phyloP scores from a whole-genome alignment of 2,797 vertebrate genomes.

The Urocyon cinereoargenteus region DNA sequence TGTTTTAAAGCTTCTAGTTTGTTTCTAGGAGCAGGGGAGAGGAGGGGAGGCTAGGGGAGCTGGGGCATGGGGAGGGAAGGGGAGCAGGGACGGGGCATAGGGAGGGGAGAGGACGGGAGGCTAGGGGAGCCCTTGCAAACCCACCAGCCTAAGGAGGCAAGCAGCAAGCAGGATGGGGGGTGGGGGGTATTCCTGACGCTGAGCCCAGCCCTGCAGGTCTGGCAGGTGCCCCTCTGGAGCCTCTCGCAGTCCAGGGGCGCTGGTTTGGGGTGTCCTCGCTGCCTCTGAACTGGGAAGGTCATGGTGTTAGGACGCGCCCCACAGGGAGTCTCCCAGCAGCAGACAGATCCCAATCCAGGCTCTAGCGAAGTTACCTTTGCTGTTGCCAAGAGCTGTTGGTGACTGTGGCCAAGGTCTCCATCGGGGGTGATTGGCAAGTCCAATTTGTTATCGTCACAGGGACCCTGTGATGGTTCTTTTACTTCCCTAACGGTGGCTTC shows the following conservation, averaged over 20 bases:
- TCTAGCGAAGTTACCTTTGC: neutral
- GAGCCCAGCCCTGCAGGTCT: neutral
- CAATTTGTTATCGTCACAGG: neutral
- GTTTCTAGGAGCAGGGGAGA: too few relatives aligned
- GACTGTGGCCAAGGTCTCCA: neutral
- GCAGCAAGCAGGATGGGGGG: too few relatives aligned
- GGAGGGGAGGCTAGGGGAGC: too few relatives aligned
- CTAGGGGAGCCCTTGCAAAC: neutral
- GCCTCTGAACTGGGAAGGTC: slow-evolving; percentile 17
- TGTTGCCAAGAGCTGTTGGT: slow-evolving; percentile 52
- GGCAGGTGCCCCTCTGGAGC: neutral
- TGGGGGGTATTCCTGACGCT: too few relatives aligned
- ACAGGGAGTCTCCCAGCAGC: slow-evolving; percentile 43
- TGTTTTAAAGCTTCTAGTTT: neutral
- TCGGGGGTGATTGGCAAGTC: slow-evolving; percentile 59
- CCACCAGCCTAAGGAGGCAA: too few relatives aligned
- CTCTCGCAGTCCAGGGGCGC: neutral
- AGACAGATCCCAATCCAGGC: slow-evolving; percentile 3
- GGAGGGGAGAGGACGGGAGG: neutral
- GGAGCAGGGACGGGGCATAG: too few relatives aligned
- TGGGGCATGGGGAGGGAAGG: too few relatives aligned
- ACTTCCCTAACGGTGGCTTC: slow-evolving; percentile 41
- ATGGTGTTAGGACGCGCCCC: slow-evolving; percentile 27
- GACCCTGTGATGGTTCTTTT: slow-evolving; percentile 53
- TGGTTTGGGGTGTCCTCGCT: slow-evolving; percentile 32